Conservation (phyloP, 1,140 invertebrate species). For the Drosophila grimshawi region DNA sequence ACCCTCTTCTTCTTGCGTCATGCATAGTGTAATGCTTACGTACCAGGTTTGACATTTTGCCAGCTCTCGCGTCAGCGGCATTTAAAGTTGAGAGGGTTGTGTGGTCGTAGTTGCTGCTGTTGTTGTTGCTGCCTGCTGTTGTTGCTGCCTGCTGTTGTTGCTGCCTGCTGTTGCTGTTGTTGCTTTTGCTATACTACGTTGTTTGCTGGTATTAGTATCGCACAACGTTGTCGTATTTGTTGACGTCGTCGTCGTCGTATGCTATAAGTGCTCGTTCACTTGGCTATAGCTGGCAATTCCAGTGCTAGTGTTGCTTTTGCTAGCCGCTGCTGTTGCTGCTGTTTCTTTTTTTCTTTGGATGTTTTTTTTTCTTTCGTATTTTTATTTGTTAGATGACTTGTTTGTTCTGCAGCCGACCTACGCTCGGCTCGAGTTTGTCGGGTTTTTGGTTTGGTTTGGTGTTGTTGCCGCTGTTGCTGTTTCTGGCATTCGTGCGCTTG, state of each 20-base stretch:
- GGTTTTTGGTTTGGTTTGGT: constrained; percentile 42
- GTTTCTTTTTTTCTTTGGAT: constrained; percentile 26
- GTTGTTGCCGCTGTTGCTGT: constrained; percentile 45
- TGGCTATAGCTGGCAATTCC: constrained; percentile 47
- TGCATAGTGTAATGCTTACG: constrained; percentile 24
- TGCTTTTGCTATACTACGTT: not conserved
- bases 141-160: constrained; percentile 25
- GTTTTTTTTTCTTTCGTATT: constrained; percentile 45
- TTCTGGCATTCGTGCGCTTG: constrained; percentile 60
- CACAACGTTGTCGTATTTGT: constrained; percentile 57
- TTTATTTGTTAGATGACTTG: constrained; percentile 69
- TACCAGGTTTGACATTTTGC: constrained; percentile 73
- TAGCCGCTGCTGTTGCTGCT: constrained; percentile 31
- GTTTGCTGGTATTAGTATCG: constrained; percentile 49
- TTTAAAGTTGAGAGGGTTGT: constrained; percentile 66
- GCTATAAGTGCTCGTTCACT: constrained; percentile 72
- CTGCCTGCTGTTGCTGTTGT: constrained; percentile 21
- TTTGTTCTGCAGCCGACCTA: constrained; percentile 77
- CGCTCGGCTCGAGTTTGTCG: constrained; percentile 58
- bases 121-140: constrained; percentile 28
- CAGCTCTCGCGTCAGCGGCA: constrained; percentile 38
- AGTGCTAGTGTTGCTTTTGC: constrained; percentile 36
- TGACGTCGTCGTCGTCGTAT: constrained; percentile 71
- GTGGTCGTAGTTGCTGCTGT: constrained; percentile 28
- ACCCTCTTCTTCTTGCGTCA: constrained; percentile 7